Evolutionary conservation across 1,140 invertebrate species (phyloP).

Genomic region (Drosophila bipectinata): DNA sequence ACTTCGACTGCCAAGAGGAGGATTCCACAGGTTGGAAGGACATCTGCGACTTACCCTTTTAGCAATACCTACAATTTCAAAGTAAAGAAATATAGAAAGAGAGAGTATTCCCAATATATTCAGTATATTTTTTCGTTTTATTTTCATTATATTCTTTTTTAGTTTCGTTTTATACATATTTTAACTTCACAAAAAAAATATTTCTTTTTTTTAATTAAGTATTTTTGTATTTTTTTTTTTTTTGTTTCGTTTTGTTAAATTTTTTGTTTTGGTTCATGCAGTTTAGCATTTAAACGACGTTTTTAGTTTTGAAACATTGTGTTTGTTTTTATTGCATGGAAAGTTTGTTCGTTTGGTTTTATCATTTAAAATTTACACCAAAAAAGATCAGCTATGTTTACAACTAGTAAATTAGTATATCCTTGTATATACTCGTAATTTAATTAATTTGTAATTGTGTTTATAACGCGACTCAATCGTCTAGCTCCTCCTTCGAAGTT

Average conservation of each 20-base stretch:
- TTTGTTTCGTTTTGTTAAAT: constrained; percentile 3
- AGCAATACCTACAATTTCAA: not conserved
- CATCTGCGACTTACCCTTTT: not conserved
- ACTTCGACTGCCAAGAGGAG: too few species aligned
- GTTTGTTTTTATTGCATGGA: constrained; percentile 51
- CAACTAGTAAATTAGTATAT: constrained; percentile 61
- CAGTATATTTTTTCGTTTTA: constrained; percentile 36
- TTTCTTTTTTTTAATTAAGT: constrained; percentile 56
- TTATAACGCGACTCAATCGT: constrained; percentile 13
- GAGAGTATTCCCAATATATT: constrained; percentile 17
- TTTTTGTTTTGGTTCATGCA: constrained; percentile 54
- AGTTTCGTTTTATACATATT: constrained; percentile 62
- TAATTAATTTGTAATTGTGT: constrained; percentile 47
- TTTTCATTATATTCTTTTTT: constrained; percentile 36
- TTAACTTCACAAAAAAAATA: constrained; percentile 78
- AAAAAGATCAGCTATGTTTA: constrained; percentile 72
- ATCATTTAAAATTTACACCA: constrained; percentile 73
- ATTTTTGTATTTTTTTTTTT: constrained; percentile 18
- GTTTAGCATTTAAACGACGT: constrained; percentile 55
- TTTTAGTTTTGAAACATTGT: constrained; percentile 56
- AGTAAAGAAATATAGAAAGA: not conserved
- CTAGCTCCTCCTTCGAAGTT: not conserved
- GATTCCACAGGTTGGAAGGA: too few species aligned
- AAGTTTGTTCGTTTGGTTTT: constrained; percentile 46
- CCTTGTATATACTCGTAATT: constrained; percentile 37